These are phyloP conservation scores for Galemys pyrenaicus DNA, from an alignment of 2,113 vertebrate genomes.

Conservation along the genomic window DNA sequence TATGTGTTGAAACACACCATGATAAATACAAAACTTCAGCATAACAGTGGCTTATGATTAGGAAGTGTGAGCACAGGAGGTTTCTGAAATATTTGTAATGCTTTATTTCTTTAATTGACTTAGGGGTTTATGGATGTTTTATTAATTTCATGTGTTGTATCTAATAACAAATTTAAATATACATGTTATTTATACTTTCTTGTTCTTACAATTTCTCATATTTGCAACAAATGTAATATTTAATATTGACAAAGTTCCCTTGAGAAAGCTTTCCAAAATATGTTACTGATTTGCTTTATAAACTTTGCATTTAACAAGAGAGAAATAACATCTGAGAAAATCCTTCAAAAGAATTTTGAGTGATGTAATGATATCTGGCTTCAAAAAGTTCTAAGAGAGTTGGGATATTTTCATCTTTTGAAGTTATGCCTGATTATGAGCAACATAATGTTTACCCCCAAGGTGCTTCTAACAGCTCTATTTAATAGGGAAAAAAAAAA, in stretches of 20 bases:
- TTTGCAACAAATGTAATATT: neutral
- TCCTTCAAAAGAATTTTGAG: neutral
- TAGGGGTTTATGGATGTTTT: neutral
- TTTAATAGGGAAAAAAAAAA: neutral
- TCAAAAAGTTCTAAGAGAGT: neutral
- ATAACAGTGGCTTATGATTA: neutral
- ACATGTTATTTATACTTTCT: neutral
- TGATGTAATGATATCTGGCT: neutral
- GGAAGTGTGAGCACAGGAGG: neutral
- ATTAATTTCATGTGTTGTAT: neutral
- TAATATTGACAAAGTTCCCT: constrained; percentile 4
- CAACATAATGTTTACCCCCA: neutral
- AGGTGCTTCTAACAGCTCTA: too few species aligned
- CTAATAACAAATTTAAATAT: neutral
- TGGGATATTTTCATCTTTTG: neutral
- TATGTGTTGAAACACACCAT: neutral
- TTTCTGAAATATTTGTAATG: neutral
- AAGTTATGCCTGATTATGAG: neutral
- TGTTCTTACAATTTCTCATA: neutral
- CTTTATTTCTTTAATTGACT: neutral
- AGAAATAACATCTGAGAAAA: neutral
- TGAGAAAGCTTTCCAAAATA: neutral
- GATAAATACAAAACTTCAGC: neutral
- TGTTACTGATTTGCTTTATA: neutral
- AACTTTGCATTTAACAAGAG: neutral